Base-by-base conservation (phyloP, 2,113 vertebrate genomes). In the Manacus vitellinus region DNA sequence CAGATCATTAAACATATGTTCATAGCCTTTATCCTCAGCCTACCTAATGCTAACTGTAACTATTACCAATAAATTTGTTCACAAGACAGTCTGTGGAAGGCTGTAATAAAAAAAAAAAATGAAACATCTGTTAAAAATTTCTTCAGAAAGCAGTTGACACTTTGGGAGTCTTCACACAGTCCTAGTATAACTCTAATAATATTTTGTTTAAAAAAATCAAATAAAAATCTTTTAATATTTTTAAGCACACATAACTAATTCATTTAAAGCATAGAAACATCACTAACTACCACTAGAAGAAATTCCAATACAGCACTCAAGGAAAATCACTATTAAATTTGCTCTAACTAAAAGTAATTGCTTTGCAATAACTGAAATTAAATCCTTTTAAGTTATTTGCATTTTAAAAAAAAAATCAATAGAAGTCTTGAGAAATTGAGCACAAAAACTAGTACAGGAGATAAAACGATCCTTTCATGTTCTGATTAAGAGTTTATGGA, bases 381-480 rank as follows among this genome's bases (percentile, higher is more conserved):
- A 95, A 94, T 72, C 23, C 18, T 85, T 95, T 89, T 24, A 83
- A 66, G 27, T 68, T 65, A 87, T 89, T 89, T 83, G 58, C 70
- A 91, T 87, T 79, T 9, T 11, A 63, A 70, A 72, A 68, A 56
- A 56, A 39, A 93, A 87, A 85, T 59, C 65, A 95, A 82, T 39
- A 88, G 49, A 76, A 92, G 71, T 41, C 70, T 89, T 76, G 46
- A 66, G 58, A 95, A 93, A 96, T 68, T 44, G 13, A 82, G 24
- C 65, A 77, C 44, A 84, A 91, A 92, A 95, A 86, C 37, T 37
- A 96, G 68, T 59, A 73, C 25, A 87, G 76, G 43, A 88, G 43
- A 85, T 63, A 86, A 95, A 97, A 92, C 92, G 23, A 87, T 91
- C 68, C 46, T 91, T 95, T 94, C 43, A 78, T 89, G 73, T 87